phyloP scores from a whole-genome alignment of 2,888 invertebrate genomes.

The Pinctada fucata region DNA sequence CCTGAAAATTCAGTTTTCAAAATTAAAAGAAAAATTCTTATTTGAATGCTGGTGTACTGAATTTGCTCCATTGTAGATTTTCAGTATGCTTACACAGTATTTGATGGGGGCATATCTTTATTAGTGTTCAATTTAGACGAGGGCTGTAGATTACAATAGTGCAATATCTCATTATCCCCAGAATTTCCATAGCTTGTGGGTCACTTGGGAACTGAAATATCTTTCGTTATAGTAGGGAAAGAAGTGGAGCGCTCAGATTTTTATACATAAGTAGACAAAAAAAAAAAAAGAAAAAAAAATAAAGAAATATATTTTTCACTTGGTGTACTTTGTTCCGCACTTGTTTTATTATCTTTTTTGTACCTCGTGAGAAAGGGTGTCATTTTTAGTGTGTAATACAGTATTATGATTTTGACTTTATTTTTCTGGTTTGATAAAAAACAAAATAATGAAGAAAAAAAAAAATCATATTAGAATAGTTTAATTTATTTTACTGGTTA shows the following conservation, averaged over 20 bases:
- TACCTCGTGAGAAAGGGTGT: not conserved
- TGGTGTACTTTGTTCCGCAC: not conserved
- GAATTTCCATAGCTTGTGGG: not conserved
- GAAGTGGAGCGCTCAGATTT: conserved; percentile 33
- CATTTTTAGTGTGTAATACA: conserved; percentile 11
- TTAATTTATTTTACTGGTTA: not conserved
- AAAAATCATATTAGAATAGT: not conserved
- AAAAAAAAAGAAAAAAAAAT: conserved; percentile 19
- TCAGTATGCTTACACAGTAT: too few relatives aligned
- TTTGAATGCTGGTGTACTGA: too few relatives aligned
- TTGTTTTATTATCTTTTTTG: conserved; percentile 1
- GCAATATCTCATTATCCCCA: too few relatives aligned
- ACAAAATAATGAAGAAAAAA: not conserved
- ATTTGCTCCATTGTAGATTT: too few relatives aligned
- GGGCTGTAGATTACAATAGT: too few relatives aligned
- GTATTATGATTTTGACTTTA: conserved; percentile 10
- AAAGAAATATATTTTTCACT: conserved; percentile 2
- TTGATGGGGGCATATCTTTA: too few relatives aligned
- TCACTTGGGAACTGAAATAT: conserved; percentile 2
- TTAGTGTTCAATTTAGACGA: too few relatives aligned
- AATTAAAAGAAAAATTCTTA: too few relatives aligned
- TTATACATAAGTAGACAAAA: conserved; percentile 11
- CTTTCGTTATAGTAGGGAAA: conserved; percentile 8
- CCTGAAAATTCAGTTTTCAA: too few relatives aligned
- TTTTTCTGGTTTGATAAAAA: not conserved